phyloP scores from a whole-genome alignment of 1,140 invertebrate species.

The Ceratosolen solmsi region DNA sequence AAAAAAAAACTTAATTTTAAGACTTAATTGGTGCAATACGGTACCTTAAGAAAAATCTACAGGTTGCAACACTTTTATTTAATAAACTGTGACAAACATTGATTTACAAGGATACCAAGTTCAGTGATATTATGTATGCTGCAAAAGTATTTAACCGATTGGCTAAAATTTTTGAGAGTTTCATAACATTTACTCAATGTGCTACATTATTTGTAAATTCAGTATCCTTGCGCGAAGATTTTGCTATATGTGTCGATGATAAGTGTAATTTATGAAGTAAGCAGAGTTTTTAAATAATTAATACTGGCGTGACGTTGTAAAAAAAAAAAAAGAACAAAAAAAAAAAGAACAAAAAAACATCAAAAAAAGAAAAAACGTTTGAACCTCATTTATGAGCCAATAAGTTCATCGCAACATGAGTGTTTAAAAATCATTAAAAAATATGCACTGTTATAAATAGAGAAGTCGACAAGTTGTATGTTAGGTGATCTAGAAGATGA shows the following conservation, averaged over 20 bases:
- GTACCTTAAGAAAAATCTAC: slow-evolving; percentile 1
- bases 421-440: background rate
- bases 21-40: slow-evolving; percentile 4
- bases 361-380: too few relatives aligned
- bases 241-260: background rate
- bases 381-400: too few relatives aligned
- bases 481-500: background rate
- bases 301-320: too few relatives aligned
- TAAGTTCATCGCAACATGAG: too few relatives aligned
- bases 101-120: background rate
- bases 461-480: background rate
- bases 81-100: background rate
- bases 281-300: too few relatives aligned
- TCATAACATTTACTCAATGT: background rate
- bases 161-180: background rate
- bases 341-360: too few relatives aligned
- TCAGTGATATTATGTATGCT: slow-evolving; percentile 21
- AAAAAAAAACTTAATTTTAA: too few relatives aligned
- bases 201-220: slow-evolving; percentile 16
- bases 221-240: background rate
- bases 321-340: too few relatives aligned
- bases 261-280: too few relatives aligned
- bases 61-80: slow-evolving; percentile 6
- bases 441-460: background rate
- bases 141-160: background rate